Evolutionary conservation across 2,797 vertebrate species (phyloP).

Genomic region (Ctenochaetus hawaiiensis): DNA sequence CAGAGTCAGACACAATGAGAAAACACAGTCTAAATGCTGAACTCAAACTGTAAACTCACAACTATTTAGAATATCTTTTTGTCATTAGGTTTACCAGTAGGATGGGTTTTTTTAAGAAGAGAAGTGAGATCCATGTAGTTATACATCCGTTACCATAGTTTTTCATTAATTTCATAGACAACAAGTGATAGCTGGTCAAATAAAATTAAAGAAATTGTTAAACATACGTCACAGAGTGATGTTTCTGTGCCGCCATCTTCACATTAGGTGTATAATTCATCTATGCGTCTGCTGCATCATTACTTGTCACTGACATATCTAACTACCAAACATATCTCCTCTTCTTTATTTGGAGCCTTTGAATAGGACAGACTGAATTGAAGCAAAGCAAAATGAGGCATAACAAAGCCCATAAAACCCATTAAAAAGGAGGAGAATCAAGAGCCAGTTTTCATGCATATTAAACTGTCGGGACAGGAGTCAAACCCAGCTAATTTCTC

Average conservation of each 20-base stretch:
- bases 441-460: too few relatives aligned
- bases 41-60: too few relatives aligned
- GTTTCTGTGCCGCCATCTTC: neutral
- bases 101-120: too few relatives aligned
- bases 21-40: too few relatives aligned
- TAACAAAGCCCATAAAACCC: constrained; percentile 13
- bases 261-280: too few relatives aligned
- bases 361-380: constrained; percentile 9
- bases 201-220: neutral
- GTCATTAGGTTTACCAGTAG: too few relatives aligned
- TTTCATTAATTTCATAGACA: constrained; percentile 3
- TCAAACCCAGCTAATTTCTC: too few relatives aligned
- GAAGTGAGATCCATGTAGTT: too few relatives aligned
- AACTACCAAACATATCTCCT: constrained; percentile 37
- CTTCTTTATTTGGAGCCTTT: constrained; percentile 35
- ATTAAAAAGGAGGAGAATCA: constrained; percentile 6
- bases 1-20: too few relatives aligned
- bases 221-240: neutral
- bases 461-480: too few relatives aligned
- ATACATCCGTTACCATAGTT: neutral
- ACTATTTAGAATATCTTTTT: too few relatives aligned
- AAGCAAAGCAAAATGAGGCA: constrained; percentile 10
- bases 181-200: neutral
- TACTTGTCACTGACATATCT: constrained; percentile 22
- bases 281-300: constrained; percentile 10